A percentile compares a stretch with the other conserved stretches of the same genome.
Conservation (phyloP, 2,797 vertebrate genomes). For the Hydrophis major region DNA sequence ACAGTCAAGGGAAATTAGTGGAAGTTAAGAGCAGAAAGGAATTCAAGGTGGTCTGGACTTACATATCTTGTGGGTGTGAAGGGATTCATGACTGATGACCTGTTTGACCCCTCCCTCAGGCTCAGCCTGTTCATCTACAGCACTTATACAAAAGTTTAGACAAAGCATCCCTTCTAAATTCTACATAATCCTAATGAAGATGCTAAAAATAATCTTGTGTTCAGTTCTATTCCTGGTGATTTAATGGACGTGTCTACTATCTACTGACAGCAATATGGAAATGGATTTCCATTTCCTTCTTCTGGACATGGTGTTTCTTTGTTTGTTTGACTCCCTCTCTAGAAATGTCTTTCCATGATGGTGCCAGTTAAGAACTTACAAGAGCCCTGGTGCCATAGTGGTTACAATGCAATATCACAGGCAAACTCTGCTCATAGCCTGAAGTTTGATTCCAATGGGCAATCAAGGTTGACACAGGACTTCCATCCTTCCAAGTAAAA, state of each 20-base stretch:
- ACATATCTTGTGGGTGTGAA: not conserved
- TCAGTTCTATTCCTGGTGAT: not conserved
- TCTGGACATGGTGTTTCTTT: not conserved
- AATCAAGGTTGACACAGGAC: not conserved
- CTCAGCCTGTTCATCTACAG: not conserved
- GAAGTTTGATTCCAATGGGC: not conserved
- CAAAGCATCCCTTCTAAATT: not conserved
- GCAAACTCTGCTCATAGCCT: not conserved
- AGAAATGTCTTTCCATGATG: not conserved
- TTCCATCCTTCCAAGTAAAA: not conserved
- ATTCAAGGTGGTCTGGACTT: not conserved
- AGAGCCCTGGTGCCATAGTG: not conserved
- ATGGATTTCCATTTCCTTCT: not conserved
- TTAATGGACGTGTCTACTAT: not conserved
- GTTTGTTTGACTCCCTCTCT: not conserved
- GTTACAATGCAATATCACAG: not conserved
- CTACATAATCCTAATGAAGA: not conserved
- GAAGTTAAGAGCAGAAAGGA: not conserved
- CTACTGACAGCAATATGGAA: not conserved
- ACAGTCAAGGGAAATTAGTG: not conserved
- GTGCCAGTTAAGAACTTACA: not conserved
- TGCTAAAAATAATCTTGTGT: not conserved
- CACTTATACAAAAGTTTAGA: not conserved
- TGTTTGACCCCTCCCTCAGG: not conserved
- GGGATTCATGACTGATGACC: not conserved